Evolutionary conservation across 1,140 invertebrate genomes (phyloP).

Genomic region (Drosophila ogumai): DNA sequence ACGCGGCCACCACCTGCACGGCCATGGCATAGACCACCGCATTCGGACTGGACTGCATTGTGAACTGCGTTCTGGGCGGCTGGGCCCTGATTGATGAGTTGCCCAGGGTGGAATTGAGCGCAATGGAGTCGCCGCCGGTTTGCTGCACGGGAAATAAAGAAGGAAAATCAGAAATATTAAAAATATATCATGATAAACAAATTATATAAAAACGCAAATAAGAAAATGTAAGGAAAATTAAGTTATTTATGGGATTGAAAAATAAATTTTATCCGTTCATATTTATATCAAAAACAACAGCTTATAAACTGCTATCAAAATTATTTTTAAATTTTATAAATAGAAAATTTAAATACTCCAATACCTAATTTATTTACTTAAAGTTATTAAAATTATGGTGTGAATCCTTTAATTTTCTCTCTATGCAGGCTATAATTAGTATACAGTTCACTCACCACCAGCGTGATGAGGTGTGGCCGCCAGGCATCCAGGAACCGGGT

Average conservation of each 20-base stretch:
- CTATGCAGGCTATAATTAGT: neutral
- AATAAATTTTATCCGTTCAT: neutral
- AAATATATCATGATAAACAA: neutral
- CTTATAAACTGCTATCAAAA: neutral
- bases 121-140: conserved; percentile 20
- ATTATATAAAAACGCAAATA: neutral
- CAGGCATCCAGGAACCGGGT: conserved; percentile 85
- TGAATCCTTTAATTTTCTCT: neutral
- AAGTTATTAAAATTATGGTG: neutral
- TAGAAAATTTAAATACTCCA: too few species aligned
- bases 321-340: too few species aligned
- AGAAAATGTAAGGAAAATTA: too few species aligned
- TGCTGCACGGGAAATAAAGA: conserved; percentile 24
- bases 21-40: conserved; percentile 86
- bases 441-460: conserved; percentile 85
- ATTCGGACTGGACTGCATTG: conserved; percentile 83
- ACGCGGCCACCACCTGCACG: conserved; percentile 88
- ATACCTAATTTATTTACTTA: too few species aligned
- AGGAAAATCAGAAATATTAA: neutral
- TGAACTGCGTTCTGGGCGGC: conserved; percentile 26
- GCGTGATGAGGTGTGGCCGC: conserved; percentile 86
- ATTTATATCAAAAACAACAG: neutral
- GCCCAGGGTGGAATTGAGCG: conserved; percentile 28
- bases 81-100: conserved; percentile 47
- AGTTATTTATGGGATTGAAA: neutral